These are phyloP conservation scores for Dermochelys coriacea DNA, from an alignment of 2,797 vertebrate genomes.

Conservation along the genomic window DNA sequence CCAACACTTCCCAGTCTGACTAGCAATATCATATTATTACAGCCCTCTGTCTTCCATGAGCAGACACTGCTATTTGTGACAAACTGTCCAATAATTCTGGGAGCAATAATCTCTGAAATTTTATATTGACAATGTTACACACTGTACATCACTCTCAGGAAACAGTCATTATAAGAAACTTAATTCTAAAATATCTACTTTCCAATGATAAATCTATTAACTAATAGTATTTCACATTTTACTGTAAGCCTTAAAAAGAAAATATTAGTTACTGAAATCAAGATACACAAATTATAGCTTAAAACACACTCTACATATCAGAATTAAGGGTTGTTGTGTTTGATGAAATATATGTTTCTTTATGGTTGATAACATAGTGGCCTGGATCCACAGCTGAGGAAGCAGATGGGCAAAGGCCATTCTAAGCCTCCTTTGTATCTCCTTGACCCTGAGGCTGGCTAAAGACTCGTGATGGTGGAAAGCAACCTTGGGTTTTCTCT, in stretches of 20 bases:
- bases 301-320: not conserved
- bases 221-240: not conserved
- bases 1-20: slow-evolving; percentile 27
- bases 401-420: not conserved
- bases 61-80: slow-evolving; percentile 66
- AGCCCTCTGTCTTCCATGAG: not conserved
- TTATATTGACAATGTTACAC: slow-evolving; percentile 16
- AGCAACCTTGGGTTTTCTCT: not conserved
- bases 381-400: not conserved
- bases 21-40: not conserved
- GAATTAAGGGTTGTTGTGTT: not conserved
- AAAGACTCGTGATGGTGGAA: not conserved
- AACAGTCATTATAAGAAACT: not conserved
- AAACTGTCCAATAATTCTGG: slow-evolving; percentile 46
- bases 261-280: rapidly evolving
- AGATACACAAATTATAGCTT: not conserved
- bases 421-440: rapidly evolving
- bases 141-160: slow-evolving; percentile 34
- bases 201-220: slow-evolving; percentile 36
- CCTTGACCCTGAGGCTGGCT: not conserved
- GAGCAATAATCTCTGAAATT: slow-evolving; percentile 58
- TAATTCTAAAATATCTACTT: slow-evolving; percentile 26
- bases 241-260: not conserved
- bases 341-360: rapidly evolving
- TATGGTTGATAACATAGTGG: rapidly evolving